Conservation (phyloP, 2,113 vertebrate genomes). For the Ovis aries region DNA sequence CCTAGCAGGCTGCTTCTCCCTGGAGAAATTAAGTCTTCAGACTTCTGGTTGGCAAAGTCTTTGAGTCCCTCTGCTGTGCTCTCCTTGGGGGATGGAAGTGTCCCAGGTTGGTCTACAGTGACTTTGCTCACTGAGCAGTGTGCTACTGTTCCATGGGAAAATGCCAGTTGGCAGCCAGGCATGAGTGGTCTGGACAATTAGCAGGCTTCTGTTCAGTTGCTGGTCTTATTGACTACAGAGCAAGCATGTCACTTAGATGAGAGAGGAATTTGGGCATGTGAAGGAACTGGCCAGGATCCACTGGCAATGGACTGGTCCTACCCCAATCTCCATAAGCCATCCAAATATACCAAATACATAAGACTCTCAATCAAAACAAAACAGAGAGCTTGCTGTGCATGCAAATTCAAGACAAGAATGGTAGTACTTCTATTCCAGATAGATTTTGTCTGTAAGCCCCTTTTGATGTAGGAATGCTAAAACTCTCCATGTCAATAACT, state of each 20-base stretch:
- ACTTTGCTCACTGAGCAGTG: neutral
- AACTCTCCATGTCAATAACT: neutral
- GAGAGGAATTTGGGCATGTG: neutral
- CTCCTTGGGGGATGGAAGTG: constrained; percentile 23
- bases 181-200: constrained; percentile 44
- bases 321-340: neutral
- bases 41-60: constrained; percentile 19
- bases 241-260: neutral
- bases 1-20: neutral
- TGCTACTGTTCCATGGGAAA: neutral
- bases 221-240: neutral
- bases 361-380: neutral
- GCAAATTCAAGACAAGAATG: neutral
- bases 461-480: neutral
- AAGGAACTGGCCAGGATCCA: neutral
- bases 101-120: constrained; percentile 32
- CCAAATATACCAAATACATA: neutral
- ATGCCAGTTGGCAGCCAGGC: constrained; percentile 49
- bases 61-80: constrained; percentile 7
- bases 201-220: constrained; percentile 28
- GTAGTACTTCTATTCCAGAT: neutral
- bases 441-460: neutral
- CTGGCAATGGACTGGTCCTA: neutral
- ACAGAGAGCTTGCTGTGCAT: neutral
- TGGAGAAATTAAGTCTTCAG: constrained; percentile 63